Evolutionary conservation across 2,113 vertebrate species (phyloP).

Genomic region (Nannobrachium achirus): DNA sequence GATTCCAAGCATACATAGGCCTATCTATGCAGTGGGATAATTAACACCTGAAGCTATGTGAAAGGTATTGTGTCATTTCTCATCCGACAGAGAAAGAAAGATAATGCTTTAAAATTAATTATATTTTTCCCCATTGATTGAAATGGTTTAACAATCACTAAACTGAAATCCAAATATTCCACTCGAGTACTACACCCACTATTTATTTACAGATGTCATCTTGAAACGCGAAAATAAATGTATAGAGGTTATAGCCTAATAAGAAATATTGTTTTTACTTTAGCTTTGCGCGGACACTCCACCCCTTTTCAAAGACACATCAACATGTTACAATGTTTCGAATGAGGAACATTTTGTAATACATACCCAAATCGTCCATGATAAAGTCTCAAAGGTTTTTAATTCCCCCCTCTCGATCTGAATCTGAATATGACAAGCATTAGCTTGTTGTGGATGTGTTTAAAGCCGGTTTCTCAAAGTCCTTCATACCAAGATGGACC

Average conservation of each 20-base stretch:
- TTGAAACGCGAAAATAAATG: slow-evolving; percentile 11
- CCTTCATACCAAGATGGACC: neutral
- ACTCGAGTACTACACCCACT: no score
- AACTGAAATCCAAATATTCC: no score
- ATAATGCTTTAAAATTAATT: no score
- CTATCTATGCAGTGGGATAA: no score
- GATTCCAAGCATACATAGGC: no score
- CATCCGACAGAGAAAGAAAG: no score
- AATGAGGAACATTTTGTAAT: slow-evolving; percentile 7
- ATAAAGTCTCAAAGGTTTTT: slow-evolving; percentile 29
- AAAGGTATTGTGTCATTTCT: no score
- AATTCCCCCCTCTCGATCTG: slow-evolving; percentile 35
- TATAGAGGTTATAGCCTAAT: slow-evolving; percentile 7
- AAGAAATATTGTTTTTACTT: slow-evolving; percentile 37
- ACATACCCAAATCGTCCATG: slow-evolving; percentile 82
- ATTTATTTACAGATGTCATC: slow-evolving; percentile 2
- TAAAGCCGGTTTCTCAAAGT: slow-evolving; percentile 11
- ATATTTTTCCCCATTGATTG: no score
- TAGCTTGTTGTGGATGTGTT: slow-evolving; percentile 26
- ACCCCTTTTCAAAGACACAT: slow-evolving; percentile 56
- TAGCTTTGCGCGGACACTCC: slow-evolving; percentile 60
- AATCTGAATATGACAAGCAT: slow-evolving; percentile 25
- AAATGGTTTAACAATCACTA: no score
- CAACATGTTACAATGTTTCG: slow-evolving; percentile 32
- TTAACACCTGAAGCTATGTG: no score